These are phyloP conservation scores for Stigmatopora argus DNA, from an alignment of 2,113 vertebrate species.

Conservation along the genomic window DNA sequence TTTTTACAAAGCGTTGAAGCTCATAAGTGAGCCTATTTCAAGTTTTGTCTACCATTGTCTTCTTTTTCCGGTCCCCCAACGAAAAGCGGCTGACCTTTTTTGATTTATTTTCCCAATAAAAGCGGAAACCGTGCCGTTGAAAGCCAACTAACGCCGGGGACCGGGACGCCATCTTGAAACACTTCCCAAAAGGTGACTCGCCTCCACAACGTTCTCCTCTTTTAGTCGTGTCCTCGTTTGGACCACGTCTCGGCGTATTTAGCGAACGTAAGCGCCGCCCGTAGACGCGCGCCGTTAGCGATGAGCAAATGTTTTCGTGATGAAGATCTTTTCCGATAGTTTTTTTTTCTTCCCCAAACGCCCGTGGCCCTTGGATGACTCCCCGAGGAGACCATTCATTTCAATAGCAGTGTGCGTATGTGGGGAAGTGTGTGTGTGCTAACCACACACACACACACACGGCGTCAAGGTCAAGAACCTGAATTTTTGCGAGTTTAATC, in stretches of 20 bases:
- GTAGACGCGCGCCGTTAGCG: constrained; percentile 61
- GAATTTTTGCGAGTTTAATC: too few relatives aligned
- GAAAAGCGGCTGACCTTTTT: constrained; percentile 3
- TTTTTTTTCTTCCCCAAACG: constrained; percentile 64
- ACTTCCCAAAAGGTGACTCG: too few relatives aligned
- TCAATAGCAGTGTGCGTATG: constrained; percentile 57
- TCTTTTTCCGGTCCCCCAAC: not conserved
- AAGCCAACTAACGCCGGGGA: constrained; percentile 43
- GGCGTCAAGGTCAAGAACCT: too few relatives aligned
- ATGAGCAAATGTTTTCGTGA: constrained; percentile 67
- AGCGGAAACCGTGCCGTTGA: constrained; percentile 46
- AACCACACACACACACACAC: not conserved
- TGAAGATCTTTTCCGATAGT: constrained; percentile 70
- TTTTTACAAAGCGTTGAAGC: too few relatives aligned
- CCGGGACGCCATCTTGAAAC: constrained; percentile 27
- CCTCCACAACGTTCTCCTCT: too few relatives aligned
- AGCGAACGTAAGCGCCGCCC: constrained; percentile 35
- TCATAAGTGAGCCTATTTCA: too few relatives aligned
- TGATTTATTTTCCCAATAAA: constrained; percentile 17
- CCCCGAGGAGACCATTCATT: constrained; percentile 71
- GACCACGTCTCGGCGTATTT: constrained; percentile 44
- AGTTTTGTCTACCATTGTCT: not conserved
- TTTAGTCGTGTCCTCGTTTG: constrained; percentile 38
- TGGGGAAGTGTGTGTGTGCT: constrained; percentile 24
- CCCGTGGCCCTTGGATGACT: constrained; percentile 71